Evolutionary conservation across 2,113 vertebrate genomes (phyloP).

Genomic region (Phyllostomus hastatus): DNA sequence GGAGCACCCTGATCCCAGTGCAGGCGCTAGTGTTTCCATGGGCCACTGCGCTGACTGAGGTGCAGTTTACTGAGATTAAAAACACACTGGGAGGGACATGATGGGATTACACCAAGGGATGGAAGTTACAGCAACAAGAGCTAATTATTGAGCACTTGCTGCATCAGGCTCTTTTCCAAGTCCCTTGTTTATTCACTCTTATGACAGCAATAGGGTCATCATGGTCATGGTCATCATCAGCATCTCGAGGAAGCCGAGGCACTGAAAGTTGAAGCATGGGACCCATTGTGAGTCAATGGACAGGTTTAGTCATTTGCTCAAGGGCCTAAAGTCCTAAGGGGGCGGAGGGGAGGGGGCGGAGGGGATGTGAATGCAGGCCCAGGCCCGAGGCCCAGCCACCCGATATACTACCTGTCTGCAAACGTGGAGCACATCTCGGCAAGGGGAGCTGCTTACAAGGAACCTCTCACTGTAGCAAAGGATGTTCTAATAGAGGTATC

Average conservation of each 20-base stretch:
- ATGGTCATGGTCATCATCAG: too few relatives aligned
- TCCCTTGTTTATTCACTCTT: not conserved
- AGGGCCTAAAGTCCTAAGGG: not conserved
- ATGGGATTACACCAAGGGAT: not conserved
- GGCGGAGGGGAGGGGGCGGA: not conserved
- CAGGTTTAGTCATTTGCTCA: not conserved
- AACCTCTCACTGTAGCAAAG: not conserved
- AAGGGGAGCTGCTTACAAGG: not conserved
- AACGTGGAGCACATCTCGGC: not conserved
- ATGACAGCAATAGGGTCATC: not conserved
- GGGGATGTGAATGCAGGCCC: not conserved
- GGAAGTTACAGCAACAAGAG: not conserved
- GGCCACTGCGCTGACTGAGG: not conserved
- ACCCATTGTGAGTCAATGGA: not conserved
- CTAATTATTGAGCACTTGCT: not conserved
- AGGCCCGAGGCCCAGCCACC: rapidly evolving
- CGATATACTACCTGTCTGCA: not conserved
- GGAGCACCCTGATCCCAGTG: not conserved
- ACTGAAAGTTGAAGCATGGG: too few relatives aligned
- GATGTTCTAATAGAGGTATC: not conserved
- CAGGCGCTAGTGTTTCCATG: not conserved
- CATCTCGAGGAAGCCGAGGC: not conserved
- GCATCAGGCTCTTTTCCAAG: not conserved
- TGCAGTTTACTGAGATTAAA: not conserved
- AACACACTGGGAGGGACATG: not conserved